Evolutionary conservation across 2,888 invertebrate species (phyloP).

Genomic region (Pseudanteris insignis): DNA sequence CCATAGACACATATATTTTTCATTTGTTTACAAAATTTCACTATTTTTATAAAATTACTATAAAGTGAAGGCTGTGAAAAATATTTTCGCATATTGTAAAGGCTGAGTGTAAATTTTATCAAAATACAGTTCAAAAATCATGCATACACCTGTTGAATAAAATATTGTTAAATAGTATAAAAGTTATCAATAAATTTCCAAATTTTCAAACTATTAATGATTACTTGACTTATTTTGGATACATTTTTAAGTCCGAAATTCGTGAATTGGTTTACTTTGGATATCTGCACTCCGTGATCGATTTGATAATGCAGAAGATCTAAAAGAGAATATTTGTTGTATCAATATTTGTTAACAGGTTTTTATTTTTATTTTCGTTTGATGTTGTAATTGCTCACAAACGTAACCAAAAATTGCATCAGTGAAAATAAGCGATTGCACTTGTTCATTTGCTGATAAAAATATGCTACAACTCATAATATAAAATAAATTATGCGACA

Average conservation of each 20-base stretch:
- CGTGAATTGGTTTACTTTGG: conserved; percentile 26
- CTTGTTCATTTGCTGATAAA: background rate
- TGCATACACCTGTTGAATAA: conserved; percentile 8
- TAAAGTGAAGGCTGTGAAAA: too few species aligned
- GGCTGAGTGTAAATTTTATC: conserved; percentile 1
- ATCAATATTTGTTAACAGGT: background rate
- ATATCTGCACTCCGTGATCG: conserved; percentile 41
- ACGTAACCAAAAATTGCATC: conserved; percentile 1
- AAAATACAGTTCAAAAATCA: conserved; percentile 5
- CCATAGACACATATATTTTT: too few species aligned
- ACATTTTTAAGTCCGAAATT: conserved; percentile 14
- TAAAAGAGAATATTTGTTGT: conserved; percentile 32
- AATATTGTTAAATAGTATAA: background rate
- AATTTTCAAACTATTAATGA: background rate
- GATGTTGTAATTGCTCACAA: background rate
- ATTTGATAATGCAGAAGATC: conserved; percentile 22
- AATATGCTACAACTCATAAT: background rate
- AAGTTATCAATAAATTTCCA: background rate
- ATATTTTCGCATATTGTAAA: too few species aligned
- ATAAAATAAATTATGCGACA: conserved; percentile 4
- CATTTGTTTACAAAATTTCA: background rate
- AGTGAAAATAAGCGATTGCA: background rate
- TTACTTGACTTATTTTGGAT: conserved; percentile 12
- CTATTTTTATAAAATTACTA: background rate
- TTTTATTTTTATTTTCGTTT: too few species aligned